phyloP scores from a whole-genome alignment of 2,113 vertebrate species.

The Coregonus clupeaformis region DNA sequence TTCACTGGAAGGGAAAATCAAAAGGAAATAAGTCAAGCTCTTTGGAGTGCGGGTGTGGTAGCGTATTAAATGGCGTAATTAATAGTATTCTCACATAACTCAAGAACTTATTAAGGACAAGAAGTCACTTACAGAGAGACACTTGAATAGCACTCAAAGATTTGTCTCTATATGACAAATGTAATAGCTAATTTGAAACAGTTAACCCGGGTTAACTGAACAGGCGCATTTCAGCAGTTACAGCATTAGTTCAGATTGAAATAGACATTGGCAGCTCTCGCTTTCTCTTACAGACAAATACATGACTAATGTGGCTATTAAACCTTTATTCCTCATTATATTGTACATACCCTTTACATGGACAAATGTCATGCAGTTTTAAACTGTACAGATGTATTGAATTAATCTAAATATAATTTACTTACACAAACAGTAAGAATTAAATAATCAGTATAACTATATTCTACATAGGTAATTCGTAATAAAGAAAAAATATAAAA shows the following conservation, averaged over 20 bases:
- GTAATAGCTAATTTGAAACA: slow-evolving; percentile 71
- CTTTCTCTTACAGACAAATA: not conserved
- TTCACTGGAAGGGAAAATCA: not conserved
- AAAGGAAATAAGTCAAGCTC: slow-evolving; percentile 45
- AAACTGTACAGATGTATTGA: no score
- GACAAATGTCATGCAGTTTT: no score
- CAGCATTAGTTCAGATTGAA: slow-evolving; percentile 61
- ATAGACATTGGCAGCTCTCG: slow-evolving; percentile 4
- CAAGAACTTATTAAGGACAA: slow-evolving; percentile 64
- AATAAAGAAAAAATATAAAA: no score
- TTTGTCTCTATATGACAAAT: slow-evolving; percentile 64
- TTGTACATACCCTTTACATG: no score
- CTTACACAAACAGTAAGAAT: no score
- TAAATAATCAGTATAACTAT: no score
- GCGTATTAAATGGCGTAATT: slow-evolving; percentile 66
- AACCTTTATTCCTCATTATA: no score
- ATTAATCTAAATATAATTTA: no score
- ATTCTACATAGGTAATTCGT: no score
- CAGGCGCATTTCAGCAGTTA: slow-evolving; percentile 59
- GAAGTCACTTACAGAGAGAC: slow-evolving; percentile 66
- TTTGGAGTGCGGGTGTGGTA: slow-evolving; percentile 51
- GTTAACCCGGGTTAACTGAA: slow-evolving; percentile 72
- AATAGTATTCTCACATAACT: slow-evolving; percentile 71
- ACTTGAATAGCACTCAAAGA: slow-evolving; percentile 68
- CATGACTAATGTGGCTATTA: not conserved